Conservation (phyloP, 1,140 invertebrate species). For the Drosophila grimshawi region DNA sequence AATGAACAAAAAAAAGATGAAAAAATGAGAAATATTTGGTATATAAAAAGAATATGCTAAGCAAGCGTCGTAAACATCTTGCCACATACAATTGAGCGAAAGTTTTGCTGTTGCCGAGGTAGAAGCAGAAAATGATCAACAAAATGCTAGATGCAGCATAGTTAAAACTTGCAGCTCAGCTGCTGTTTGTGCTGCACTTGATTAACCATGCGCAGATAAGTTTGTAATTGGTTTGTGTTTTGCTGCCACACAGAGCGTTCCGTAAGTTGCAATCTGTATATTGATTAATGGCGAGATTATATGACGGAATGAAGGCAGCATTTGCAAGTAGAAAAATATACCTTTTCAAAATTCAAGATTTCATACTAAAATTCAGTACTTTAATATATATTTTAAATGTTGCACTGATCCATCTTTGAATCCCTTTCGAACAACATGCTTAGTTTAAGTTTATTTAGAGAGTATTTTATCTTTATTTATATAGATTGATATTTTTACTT, state of each 20-base stretch:
- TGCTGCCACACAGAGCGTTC: neutral
- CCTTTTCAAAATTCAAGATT: too few species aligned
- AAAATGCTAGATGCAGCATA: neutral
- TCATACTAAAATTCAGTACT: too few species aligned
- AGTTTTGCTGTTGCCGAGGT: slow-evolving; percentile 38
- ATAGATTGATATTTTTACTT: too few species aligned
- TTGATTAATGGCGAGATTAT: neutral
- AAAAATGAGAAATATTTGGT: slow-evolving; percentile 4
- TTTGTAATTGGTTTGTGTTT: slow-evolving; percentile 53
- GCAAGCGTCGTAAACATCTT: slow-evolving; percentile 10
- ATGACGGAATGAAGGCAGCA: neutral
- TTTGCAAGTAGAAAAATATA: neutral
- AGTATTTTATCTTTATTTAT: too few species aligned
- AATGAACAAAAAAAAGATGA: slow-evolving; percentile 1
- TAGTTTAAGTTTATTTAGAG: too few species aligned
- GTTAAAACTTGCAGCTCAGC: slow-evolving; percentile 16
- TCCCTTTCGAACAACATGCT: too few species aligned
- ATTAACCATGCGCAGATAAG: slow-evolving; percentile 78
- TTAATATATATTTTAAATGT: too few species aligned
- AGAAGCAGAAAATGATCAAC: slow-evolving; percentile 13
- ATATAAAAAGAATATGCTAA: slow-evolving; percentile 10
- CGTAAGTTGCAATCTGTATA: neutral
- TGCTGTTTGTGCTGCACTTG: slow-evolving; percentile 52
- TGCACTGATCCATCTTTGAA: too few species aligned
- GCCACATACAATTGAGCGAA: slow-evolving; percentile 64